A percentile compares a stretch with the other conserved stretches of the same genome.
Evolutionary conservation across 2,888 invertebrate genomes (phyloP).

Genomic region (Oligia strigilis): DNA sequence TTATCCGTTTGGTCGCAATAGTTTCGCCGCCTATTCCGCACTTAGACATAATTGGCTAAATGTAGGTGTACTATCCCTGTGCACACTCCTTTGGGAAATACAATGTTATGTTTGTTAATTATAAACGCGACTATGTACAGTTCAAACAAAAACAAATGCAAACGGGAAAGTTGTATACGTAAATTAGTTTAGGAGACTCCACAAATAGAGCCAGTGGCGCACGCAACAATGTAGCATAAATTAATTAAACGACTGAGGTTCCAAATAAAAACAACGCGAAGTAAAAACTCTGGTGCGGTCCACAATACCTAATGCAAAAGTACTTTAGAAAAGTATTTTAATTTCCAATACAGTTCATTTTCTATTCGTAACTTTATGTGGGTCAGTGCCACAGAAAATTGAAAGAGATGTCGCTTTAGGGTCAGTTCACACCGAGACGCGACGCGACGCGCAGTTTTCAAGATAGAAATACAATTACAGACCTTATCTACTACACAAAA

Average conservation of each 20-base stretch:
- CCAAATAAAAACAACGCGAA: slow-evolving; percentile 43
- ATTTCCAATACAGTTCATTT: slow-evolving; percentile 70
- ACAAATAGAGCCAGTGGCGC: slow-evolving; percentile 47
- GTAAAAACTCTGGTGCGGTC: slow-evolving; percentile 32
- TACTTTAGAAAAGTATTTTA: slow-evolving; percentile 64
- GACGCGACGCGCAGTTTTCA: too few species aligned
- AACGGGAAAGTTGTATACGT: slow-evolving; percentile 42
- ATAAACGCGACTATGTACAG: slow-evolving; percentile 12
- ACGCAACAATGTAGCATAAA: slow-evolving; percentile 58
- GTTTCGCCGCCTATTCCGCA: neutral
- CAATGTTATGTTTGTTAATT: slow-evolving; percentile 28
- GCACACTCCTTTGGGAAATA: slow-evolving; percentile 3
- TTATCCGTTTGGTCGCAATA: slow-evolving; percentile 3
- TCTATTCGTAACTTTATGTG: slow-evolving; percentile 65
- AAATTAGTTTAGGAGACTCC: slow-evolving; percentile 57
- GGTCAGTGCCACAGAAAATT: slow-evolving; percentile 54
- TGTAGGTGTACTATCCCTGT: neutral
- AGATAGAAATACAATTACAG: too few species aligned
- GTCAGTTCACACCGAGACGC: too few species aligned
- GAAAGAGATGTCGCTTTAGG: neutral
- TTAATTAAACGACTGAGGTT: slow-evolving; percentile 51
- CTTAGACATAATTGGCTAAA: slow-evolving; percentile 11
- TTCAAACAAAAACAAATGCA: slow-evolving; percentile 43
- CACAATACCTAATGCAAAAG: slow-evolving; percentile 48
- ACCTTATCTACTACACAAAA: too few species aligned